phyloP scores from a whole-genome alignment of 35 echinoderm and acorn worm species.

The Strongylocentrotus purpuratus region DNA sequence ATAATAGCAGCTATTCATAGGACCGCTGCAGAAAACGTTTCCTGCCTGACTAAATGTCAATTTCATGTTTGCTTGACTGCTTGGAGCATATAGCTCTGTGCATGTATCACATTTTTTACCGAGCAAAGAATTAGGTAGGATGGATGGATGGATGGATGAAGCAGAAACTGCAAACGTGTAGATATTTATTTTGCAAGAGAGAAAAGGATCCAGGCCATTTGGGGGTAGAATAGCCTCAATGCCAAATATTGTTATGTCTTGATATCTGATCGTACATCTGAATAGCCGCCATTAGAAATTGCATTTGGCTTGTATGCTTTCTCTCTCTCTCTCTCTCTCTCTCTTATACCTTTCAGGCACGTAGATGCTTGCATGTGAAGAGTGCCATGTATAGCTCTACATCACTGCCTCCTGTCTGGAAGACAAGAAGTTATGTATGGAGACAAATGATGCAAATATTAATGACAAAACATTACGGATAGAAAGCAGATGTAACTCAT shows the following conservation, averaged over 20 bases:
- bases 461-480: background rate
- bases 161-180: conserved; percentile 1
- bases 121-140: background rate
- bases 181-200: background rate
- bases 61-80: background rate
- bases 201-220: background rate
- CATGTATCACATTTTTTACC: background rate
- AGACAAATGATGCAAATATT: background rate
- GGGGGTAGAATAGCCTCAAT: conserved; percentile 9
- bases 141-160: background rate
- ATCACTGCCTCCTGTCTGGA: background rate
- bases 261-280: background rate
- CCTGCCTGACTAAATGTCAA: background rate
- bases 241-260: background rate
- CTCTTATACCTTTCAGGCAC: background rate
- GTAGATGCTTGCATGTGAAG: background rate
- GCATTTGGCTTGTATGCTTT: background rate
- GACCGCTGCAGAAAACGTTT: background rate
- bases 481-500: background rate
- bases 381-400: too few species aligned
- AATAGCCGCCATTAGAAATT: background rate
- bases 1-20: conserved; percentile 12
- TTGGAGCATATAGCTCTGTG: background rate
- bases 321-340: background rate
- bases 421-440: background rate